A percentile compares a stretch with the other conserved stretches of the same genome.
Evolutionary conservation across 2,888 invertebrate species (phyloP).

Genomic region (Pollenia labialis): DNA sequence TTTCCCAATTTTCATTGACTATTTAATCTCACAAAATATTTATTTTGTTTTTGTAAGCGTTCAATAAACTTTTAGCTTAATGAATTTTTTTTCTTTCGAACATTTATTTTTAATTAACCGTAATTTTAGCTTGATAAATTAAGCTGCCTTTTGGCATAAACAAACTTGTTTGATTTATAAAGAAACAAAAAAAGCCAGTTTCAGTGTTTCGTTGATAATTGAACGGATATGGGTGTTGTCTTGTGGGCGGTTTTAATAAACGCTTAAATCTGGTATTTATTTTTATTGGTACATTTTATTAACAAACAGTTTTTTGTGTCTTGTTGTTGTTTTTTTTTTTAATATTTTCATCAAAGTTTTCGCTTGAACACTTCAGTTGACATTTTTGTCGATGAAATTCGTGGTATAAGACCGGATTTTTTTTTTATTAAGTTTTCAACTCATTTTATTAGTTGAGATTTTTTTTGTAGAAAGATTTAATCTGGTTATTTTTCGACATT

Average conservation of each 20-base stretch:
- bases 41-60: slow-evolving; percentile 16
- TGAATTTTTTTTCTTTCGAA: slow-evolving; percentile 19
- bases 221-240: slow-evolving; percentile 72
- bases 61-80: slow-evolving; percentile 59
- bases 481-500: slow-evolving; percentile 16
- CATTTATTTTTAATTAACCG: slow-evolving; percentile 69
- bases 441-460: background rate
- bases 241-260: slow-evolving; percentile 70
- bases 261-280: slow-evolving; percentile 50
- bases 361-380: slow-evolving; percentile 17
- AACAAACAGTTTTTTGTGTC: background rate
- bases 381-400: slow-evolving; percentile 7
- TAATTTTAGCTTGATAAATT: slow-evolving; percentile 62
- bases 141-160: slow-evolving; percentile 39
- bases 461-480: slow-evolving; percentile 1
- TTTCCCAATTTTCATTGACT: slow-evolving; percentile 36
- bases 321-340: background rate
- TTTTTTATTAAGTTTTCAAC: background rate
- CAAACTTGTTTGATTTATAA: slow-evolving; percentile 32
- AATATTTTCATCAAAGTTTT: background rate
- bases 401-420: slow-evolving; percentile 21
- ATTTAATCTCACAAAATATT: background rate
- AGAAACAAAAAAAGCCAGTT: slow-evolving; percentile 43
- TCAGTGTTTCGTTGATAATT: slow-evolving; percentile 39
- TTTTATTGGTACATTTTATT: slow-evolving; percentile 7